phyloP scores from a whole-genome alignment of 1,140 invertebrate genomes.

The Pseudomyrmex concolor region DNA sequence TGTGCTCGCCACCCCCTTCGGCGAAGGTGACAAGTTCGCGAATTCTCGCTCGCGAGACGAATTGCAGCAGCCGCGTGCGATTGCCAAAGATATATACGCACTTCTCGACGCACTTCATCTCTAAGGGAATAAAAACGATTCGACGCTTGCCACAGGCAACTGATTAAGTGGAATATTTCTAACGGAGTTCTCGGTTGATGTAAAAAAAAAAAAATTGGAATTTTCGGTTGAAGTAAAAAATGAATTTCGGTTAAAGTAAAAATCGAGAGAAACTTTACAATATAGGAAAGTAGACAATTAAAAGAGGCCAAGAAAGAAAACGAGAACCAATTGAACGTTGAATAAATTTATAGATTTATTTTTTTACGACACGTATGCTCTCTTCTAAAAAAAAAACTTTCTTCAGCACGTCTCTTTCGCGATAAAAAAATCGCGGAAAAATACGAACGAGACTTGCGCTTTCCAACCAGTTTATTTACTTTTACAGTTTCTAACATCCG shows the following conservation, averaged over 20 bases:
- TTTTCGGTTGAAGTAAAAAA: too few relatives aligned
- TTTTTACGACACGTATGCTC: too few relatives aligned
- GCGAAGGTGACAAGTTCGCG: background rate
- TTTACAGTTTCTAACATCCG: constrained; percentile 21
- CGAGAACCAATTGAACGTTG: too few relatives aligned
- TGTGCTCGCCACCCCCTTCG: background rate
- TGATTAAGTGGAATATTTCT: background rate
- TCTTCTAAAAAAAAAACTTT: background rate
- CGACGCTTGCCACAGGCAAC: background rate
- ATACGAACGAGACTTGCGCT: background rate
- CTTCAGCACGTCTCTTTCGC: too few relatives aligned
- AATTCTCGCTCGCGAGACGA: constrained; percentile 23
- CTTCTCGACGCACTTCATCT: background rate
- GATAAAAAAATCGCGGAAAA: background rate
- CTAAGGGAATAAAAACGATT: background rate
- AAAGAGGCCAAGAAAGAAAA: too few relatives aligned
- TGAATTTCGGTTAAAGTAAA: too few relatives aligned
- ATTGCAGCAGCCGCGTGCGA: constrained; percentile 10
- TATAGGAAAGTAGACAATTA: too few relatives aligned
- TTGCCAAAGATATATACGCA: constrained; percentile 6
- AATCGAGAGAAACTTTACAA: too few relatives aligned
- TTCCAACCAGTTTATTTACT: background rate
- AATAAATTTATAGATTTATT: too few relatives aligned
- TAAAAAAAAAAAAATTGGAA: too few relatives aligned
- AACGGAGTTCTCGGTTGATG: too few relatives aligned